Conservation (phyloP, 2,797 vertebrate genomes). For the Dromococcyx pavoninus region DNA sequence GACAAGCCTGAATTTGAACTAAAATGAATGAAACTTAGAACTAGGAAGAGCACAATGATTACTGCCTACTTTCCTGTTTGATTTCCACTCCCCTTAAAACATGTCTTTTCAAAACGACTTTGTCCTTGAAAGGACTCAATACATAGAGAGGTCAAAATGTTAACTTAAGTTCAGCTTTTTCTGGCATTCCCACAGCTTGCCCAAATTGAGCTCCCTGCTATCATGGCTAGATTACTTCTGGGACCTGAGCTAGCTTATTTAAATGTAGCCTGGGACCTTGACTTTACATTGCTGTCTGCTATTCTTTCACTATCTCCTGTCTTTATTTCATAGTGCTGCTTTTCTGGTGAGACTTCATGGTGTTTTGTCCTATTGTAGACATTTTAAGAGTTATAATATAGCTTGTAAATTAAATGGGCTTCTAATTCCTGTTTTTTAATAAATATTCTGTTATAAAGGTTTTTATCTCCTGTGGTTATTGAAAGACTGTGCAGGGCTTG, state of each 20-base stretch:
- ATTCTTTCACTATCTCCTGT: not conserved
- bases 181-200: not conserved
- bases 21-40: not conserved
- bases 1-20: not conserved
- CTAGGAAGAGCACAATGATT: not conserved
- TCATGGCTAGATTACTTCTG: not conserved
- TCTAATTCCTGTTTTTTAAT: not conserved
- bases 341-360: not conserved
- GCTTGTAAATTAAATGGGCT: not conserved
- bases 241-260: slow-evolving; percentile 3
- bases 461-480: not conserved
- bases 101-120: not conserved
- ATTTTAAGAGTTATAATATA: not conserved
- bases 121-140: not conserved
- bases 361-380: not conserved
- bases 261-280: not conserved
- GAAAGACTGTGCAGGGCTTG: not conserved
- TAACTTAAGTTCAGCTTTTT: not conserved
- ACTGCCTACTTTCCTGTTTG: not conserved
- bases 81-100: not conserved
- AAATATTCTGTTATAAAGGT: not conserved
- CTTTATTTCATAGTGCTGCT: not conserved
- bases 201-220: slow-evolving; percentile 12
- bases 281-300: not conserved
- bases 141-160: not conserved